phyloP scores from a whole-genome alignment of 1,140 invertebrate species.

The Drosophila truncata region DNA sequence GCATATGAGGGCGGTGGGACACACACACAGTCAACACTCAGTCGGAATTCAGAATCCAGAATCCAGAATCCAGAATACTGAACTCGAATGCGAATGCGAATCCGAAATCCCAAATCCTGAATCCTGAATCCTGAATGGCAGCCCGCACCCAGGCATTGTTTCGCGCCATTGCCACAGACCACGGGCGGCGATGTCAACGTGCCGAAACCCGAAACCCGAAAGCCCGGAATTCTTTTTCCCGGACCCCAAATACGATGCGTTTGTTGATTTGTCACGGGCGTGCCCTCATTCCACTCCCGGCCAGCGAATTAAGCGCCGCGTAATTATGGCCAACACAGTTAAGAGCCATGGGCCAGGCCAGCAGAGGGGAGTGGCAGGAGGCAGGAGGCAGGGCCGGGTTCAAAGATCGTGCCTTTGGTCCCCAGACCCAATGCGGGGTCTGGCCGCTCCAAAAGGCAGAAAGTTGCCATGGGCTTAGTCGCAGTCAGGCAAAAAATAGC shows the following conservation, averaged over 20 bases:
- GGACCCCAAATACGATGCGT: slow-evolving; percentile 39
- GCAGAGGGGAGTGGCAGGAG: not conserved
- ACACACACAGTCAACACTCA: slow-evolving; percentile 15
- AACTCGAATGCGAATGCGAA: not conserved
- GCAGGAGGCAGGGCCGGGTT: not conserved
- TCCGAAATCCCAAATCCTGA: slow-evolving; percentile 39
- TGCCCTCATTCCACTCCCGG: not conserved
- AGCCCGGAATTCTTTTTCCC: slow-evolving; percentile 31
- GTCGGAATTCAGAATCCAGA: not conserved
- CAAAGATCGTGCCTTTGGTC: slow-evolving; percentile 2
- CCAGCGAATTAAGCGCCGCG: slow-evolving; percentile 45
- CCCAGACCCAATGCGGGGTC: slow-evolving; percentile 1
- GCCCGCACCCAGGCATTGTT: slow-evolving; percentile 24
- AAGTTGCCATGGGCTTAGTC: not conserved
- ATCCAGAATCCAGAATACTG: not conserved
- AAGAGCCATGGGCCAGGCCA: slow-evolving; percentile 15
- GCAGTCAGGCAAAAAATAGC: not conserved
- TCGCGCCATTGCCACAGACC: slow-evolving; percentile 29
- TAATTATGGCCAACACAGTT: slow-evolving; percentile 59
- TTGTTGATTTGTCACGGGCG: slow-evolving; percentile 40
- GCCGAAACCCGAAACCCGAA: slow-evolving; percentile 18
- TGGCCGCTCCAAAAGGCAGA: slow-evolving; percentile 16
- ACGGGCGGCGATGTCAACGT: slow-evolving; percentile 42
- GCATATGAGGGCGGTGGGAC: slow-evolving; percentile 26
- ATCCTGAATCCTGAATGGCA: slow-evolving; percentile 36